Conservation (phyloP, 2,113 vertebrate species). For the Apaloderma vittatum region DNA sequence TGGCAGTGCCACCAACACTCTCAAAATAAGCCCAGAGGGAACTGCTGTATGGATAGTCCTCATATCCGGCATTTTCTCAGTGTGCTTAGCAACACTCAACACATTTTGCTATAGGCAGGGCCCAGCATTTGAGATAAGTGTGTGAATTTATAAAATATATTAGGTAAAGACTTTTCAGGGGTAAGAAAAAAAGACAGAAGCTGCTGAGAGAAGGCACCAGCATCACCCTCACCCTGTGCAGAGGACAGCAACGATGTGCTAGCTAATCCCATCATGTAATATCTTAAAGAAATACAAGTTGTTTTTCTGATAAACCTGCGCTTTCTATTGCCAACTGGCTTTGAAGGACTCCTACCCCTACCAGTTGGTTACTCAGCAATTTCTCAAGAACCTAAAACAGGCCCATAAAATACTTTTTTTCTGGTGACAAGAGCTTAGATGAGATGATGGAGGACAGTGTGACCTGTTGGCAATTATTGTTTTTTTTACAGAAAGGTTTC, state of each 20-base stretch:
- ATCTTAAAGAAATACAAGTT: neutral
- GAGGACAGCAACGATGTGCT: neutral
- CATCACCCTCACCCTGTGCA: neutral
- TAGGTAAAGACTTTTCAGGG: neutral
- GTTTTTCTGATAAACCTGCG: neutral
- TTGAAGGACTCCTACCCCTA: neutral
- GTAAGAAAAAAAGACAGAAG: neutral
- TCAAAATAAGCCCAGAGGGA: neutral
- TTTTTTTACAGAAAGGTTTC: neutral
- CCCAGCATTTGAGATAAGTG: neutral
- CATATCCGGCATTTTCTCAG: neutral
- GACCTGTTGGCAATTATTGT: neutral
- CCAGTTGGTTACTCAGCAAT: neutral
- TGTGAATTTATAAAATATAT: neutral
- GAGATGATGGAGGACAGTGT: neutral
- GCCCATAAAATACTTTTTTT: neutral
- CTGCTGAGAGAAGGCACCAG: neutral
- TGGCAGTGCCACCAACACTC: neutral
- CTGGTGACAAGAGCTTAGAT: neutral
- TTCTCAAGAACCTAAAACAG: neutral
- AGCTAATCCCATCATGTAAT: rapidly evolving
- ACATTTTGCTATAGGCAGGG: neutral
- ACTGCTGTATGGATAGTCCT: neutral
- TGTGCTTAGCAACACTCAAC: neutral
- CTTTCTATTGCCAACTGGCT: neutral